Evolutionary conservation across 2,113 vertebrate genomes (phyloP).

Genomic region (Gnathonemus echidnorhynchus): DNA sequence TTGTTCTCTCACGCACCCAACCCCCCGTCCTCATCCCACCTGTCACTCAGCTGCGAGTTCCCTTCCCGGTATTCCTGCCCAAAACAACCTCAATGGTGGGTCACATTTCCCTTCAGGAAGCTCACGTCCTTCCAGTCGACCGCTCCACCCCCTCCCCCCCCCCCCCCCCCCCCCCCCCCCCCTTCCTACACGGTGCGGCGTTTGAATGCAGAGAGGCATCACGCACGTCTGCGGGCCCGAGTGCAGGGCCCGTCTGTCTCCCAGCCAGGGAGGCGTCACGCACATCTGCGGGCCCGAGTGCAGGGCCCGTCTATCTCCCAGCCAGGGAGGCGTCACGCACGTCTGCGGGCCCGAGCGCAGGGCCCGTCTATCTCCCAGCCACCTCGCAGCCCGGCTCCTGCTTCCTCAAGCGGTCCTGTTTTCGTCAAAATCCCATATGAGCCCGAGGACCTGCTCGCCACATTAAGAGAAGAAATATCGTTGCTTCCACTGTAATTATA

Average conservation of each 20-base stretch:
- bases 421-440: constrained; percentile 49
- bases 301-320: neutral
- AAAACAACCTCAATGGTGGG: neutral
- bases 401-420: constrained; percentile 46
- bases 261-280: too few relatives aligned
- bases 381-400: constrained; percentile 1
- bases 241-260: neutral
- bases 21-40: neutral
- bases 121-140: neutral
- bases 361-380: neutral
- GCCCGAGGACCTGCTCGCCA: constrained; percentile 55
- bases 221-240: too few relatives aligned
- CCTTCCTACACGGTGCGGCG: neutral
- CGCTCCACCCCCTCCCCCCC: neutral
- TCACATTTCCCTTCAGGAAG: neutral
- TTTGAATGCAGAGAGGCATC: neutral
- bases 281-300: too few relatives aligned
- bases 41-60: neutral
- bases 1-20: neutral
- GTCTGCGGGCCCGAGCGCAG: too few relatives aligned
- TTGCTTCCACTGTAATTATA: constrained; percentile 57
- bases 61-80: neutral
- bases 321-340: neutral
- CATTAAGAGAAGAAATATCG: constrained; percentile 52
- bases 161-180: neutral